phyloP scores from a whole-genome alignment of 2,888 invertebrate genomes.

The Drosophila colorata region DNA sequence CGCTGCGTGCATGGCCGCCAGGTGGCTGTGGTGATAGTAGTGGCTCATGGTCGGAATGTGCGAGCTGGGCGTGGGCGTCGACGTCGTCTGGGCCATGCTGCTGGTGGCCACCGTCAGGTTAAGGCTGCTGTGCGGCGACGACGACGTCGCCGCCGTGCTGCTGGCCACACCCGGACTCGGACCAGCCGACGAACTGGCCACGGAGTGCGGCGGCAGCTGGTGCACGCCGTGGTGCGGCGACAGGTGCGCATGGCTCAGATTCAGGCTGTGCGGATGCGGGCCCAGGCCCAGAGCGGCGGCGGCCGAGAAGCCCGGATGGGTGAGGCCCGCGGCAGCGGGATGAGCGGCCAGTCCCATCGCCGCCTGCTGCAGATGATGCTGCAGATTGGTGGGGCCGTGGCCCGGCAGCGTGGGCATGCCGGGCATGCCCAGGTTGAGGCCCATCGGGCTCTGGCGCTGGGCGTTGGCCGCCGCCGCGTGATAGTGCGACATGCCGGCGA shows the following conservation, averaged over 20 bases:
- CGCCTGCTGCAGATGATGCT: slow-evolving; percentile 83
- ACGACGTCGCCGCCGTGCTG: slow-evolving; percentile 59
- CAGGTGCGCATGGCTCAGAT: slow-evolving; percentile 83
- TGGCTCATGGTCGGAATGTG: slow-evolving; percentile 84
- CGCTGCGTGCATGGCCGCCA: slow-evolving; percentile 81
- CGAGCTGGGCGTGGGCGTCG: slow-evolving; percentile 72
- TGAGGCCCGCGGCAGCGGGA: slow-evolving; percentile 73
- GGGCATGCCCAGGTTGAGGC: slow-evolving; percentile 82
- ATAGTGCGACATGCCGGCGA: slow-evolving; percentile 84
- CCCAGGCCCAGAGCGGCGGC: slow-evolving; percentile 82
- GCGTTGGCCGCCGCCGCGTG: slow-evolving; percentile 82
- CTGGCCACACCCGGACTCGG: slow-evolving; percentile 40
- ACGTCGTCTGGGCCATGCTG: slow-evolving; percentile 64
- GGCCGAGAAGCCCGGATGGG: slow-evolving; percentile 83
- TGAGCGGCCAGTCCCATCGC: slow-evolving; percentile 80
- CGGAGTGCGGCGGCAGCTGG: slow-evolving; percentile 81
- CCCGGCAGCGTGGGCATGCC: slow-evolving; percentile 80
- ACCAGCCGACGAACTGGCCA: slow-evolving; percentile 56
- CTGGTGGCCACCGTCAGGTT: slow-evolving; percentile 76
- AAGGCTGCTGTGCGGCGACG: slow-evolving; percentile 81
- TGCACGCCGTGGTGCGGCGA: slow-evolving; percentile 83
- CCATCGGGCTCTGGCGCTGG: slow-evolving; percentile 85
- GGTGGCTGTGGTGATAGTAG: slow-evolving; percentile 81
- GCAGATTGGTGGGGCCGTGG: slow-evolving; percentile 79
- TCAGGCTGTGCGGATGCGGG: slow-evolving; percentile 82